A percentile compares a stretch with the other conserved stretches of the same genome.
These are phyloP conservation scores for Chaetops frenatus DNA, from an alignment of 2,113 vertebrate species.

Conservation along the genomic window DNA sequence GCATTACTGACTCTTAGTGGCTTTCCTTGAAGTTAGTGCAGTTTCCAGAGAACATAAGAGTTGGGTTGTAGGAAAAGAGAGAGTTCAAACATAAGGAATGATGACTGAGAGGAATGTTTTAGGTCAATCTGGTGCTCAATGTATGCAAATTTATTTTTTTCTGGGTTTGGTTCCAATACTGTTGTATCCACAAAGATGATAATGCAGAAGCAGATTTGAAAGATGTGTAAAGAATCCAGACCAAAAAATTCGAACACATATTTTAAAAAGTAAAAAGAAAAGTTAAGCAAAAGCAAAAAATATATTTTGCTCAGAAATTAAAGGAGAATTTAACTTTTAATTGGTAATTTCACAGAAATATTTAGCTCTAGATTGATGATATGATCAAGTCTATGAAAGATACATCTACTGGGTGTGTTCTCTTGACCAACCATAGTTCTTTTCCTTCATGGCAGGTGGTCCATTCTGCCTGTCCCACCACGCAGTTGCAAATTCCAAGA, in stretches of 20 bases:
- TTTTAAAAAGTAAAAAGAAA: neutral
- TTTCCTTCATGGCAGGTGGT: neutral
- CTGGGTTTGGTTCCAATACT: neutral
- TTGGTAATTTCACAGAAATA: neutral
- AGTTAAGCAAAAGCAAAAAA: neutral
- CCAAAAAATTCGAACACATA: neutral
- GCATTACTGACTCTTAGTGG: neutral
- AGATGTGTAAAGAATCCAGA: neutral
- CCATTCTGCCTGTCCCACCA: neutral
- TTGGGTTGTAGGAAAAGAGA: neutral
- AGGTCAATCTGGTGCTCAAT: neutral
- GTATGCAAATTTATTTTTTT: neutral
- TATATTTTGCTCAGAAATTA: neutral
- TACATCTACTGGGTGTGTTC: neutral
- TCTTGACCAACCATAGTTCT: neutral
- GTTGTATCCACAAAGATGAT: neutral
- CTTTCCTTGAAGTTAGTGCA: neutral
- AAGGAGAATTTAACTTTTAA: neutral
- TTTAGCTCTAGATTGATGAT: neutral
- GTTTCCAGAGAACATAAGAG: neutral
- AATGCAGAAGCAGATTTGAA: neutral
- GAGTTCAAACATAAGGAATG: neutral
- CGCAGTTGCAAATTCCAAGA: neutral
- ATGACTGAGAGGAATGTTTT: neutral
- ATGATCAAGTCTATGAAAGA: neutral